Evolutionary conservation across 2,888 invertebrate species (phyloP).

Genomic region (Eustalomyia histrio): DNA sequence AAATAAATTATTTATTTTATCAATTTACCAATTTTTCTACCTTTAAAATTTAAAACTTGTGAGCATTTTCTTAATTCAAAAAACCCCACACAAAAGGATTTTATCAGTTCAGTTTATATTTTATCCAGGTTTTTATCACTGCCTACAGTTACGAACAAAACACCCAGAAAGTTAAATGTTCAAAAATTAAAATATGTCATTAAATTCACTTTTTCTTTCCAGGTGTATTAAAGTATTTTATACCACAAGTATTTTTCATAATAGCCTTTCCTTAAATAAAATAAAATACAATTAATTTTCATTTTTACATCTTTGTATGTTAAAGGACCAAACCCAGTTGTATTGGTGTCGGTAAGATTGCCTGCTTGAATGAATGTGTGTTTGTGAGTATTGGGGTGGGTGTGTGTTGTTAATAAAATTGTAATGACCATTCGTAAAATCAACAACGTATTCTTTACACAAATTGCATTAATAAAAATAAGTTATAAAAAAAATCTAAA

Average conservation of each 20-base stretch:
- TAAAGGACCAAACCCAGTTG: background rate
- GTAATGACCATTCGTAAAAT: constrained; percentile 34
- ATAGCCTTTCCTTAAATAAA: background rate
- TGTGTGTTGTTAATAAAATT: constrained; percentile 25
- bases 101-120: background rate
- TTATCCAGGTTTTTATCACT: background rate
- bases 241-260: background rate
- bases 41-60: background rate
- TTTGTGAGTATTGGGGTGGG: constrained; percentile 11
- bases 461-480: background rate
- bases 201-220: background rate
- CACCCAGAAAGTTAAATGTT: background rate
- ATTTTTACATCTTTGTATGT: background rate
- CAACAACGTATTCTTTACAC: constrained; percentile 6
- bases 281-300: background rate
- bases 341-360: background rate
- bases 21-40: too few species aligned
- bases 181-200: background rate
- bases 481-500: constrained; percentile 19
- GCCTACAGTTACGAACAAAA: background rate
- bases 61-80: background rate
- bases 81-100: background rate
- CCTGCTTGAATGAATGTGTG: too few species aligned
- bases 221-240: background rate
- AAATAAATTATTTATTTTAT: too few species aligned